Base-by-base conservation (phyloP, 2,113 vertebrate species). In the Archilochus colubris region DNA sequence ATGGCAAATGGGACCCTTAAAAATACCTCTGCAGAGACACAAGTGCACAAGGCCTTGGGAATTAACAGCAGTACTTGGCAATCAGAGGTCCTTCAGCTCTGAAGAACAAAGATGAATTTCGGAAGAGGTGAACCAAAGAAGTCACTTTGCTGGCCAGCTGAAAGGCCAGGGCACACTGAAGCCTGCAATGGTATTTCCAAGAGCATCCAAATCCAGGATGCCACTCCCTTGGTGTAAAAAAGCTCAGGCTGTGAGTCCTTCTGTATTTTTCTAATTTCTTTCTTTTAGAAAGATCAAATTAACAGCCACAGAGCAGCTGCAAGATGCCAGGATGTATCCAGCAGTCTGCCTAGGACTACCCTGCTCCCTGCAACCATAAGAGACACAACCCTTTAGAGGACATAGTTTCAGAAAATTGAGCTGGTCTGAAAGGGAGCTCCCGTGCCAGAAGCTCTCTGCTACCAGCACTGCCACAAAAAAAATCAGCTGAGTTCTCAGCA, bases 301-400 rank as follows among this genome's bases (percentile, higher is more conserved):
- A 76, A 66, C 53, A 83, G 70, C 54, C 54, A 19, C 12, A 53
- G 46, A 70, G 57, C 14, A 70, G 36, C 46, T 76, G 16, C 73
- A 46, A 46, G 36, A 54, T 23, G 27, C 55, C 68, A 50, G 2
- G 14, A 25, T 77, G 22, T 3, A 69, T 12, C 55, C 9, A 31
- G 14, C 22, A 61, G 21, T 33, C 51, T 30, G 28, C 16, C 43
- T 3, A 22, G 75, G 68, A 33, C 31, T 12, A 18, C 14, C 75
- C 36, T 24, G 3, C 21, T 67, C 19, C 64, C 68, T 78, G 57
- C 4, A 63, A 23, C 40, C 0, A 0, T 14, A 59, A 28, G 4
- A 64, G 64, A 67, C 48, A 36, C 36, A n/a, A 63, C 9, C 22
- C 50, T 36, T 79, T 22, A 4, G 0, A 84, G 30, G 57, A 72